These are phyloP conservation scores for Ectemnius continuus DNA, from an alignment of 2,888 invertebrate species.

Conservation along the genomic window DNA sequence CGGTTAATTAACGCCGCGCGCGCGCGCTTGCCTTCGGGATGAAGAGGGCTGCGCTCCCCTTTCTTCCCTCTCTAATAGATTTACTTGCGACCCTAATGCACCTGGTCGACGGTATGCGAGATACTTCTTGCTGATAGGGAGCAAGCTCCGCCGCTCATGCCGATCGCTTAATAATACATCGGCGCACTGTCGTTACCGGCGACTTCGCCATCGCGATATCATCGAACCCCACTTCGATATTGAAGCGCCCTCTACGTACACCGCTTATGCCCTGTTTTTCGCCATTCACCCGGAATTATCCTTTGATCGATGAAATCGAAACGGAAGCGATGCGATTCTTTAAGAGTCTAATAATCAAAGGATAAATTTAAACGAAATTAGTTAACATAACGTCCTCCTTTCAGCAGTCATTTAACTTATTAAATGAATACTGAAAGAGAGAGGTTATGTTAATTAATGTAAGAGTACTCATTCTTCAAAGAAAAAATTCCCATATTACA, in stretches of 20 bases:
- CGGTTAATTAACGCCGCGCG: conserved; percentile 44
- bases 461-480: too few relatives aligned
- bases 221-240: conserved; percentile 4
- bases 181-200: background rate
- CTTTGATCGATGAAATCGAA: too few relatives aligned
- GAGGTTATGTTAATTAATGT: too few relatives aligned
- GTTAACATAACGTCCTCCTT: too few relatives aligned
- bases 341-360: too few relatives aligned
- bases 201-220: conserved; percentile 10
- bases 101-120: conserved; percentile 12
- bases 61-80: conserved; percentile 47
- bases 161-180: conserved; percentile 29
- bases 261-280: too few relatives aligned
- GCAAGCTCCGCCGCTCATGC: background rate
- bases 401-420: too few relatives aligned
- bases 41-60: conserved; percentile 41
- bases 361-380: too few relatives aligned
- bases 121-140: conserved; percentile 28
- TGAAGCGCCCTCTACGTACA: background rate
- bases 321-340: too few relatives aligned
- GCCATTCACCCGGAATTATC: too few relatives aligned
- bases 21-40: background rate
- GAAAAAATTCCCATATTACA: too few relatives aligned
- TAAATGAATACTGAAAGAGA: too few relatives aligned
- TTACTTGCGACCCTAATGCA: conserved; percentile 47